Evolutionary conservation across 2,113 vertebrate genomes (phyloP).

Genomic region (human): DNA sequence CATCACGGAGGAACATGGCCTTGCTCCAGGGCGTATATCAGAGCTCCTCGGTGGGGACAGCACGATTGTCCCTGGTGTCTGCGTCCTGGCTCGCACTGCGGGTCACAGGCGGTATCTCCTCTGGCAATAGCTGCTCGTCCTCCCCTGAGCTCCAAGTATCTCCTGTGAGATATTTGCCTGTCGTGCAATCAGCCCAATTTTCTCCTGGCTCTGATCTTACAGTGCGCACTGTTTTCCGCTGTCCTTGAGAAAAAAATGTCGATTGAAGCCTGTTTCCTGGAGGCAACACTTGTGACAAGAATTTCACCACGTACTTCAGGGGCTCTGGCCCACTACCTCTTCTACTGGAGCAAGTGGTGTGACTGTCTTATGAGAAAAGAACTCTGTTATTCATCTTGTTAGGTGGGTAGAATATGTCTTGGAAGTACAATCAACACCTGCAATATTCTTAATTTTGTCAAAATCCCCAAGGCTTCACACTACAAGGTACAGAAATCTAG

Average conservation of each 20-base stretch:
- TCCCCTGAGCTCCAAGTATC: not conserved
- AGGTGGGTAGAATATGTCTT: not conserved
- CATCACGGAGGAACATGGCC: rapidly evolving
- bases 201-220: not conserved
- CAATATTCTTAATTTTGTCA: not conserved
- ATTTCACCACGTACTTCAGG: not conserved
- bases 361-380: not conserved
- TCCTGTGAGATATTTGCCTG: not conserved
- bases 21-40: no score
- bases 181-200: not conserved
- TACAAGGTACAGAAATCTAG: not conserved
- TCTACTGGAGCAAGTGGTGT: not conserved
- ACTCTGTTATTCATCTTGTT: not conserved
- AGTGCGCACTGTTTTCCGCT: not conserved
- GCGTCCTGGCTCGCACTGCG: not conserved
- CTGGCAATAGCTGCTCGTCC: not conserved
- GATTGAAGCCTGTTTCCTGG: not conserved
- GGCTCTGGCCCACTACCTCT: not conserved
- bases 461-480: not conserved
- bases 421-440: not conserved
- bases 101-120: not conserved
- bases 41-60: not conserved
- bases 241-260: not conserved
- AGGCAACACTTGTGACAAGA: not conserved
- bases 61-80: not conserved